A percentile compares a stretch with the other conserved stretches of the same genome.
Evolutionary conservation across 2,888 invertebrate genomes (phyloP).

Genomic region (Sepiola atlantica): DNA sequence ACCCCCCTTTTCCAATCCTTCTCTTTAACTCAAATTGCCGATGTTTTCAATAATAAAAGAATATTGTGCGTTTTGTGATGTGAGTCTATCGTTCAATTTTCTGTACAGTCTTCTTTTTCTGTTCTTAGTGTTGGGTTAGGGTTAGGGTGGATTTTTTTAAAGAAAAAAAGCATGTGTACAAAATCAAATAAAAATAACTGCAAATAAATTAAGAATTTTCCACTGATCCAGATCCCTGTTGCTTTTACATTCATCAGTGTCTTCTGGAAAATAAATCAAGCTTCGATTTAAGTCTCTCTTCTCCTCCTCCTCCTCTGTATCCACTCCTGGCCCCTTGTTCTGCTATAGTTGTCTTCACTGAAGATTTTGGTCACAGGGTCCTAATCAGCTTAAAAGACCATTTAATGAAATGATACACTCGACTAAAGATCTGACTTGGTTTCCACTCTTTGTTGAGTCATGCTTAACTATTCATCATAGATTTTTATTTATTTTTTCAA

Average conservation of each 20-base stretch:
- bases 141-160: background rate
- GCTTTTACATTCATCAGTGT: constrained; percentile 4
- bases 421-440: background rate
- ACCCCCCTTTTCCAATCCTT: background rate
- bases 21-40: no score
- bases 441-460: background rate
- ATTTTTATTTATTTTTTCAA: background rate
- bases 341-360: constrained; percentile 8
- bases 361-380: constrained; percentile 21
- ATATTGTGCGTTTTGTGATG: background rate
- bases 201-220: background rate
- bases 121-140: background rate
- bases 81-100: background rate
- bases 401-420: background rate
- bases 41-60: background rate
- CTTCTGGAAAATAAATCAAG: constrained; percentile 21
- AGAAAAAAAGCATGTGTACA: background rate
- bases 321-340: background rate
- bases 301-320: background rate
- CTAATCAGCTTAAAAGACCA: constrained; percentile 21
- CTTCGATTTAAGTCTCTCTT: background rate
- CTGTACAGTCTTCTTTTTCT: background rate
- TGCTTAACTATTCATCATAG: background rate
- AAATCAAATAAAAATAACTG: background rate
- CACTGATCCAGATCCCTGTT: background rate